phyloP scores from a whole-genome alignment of 2,797 vertebrate genomes.

The Dicrostonyx torquatus region DNA sequence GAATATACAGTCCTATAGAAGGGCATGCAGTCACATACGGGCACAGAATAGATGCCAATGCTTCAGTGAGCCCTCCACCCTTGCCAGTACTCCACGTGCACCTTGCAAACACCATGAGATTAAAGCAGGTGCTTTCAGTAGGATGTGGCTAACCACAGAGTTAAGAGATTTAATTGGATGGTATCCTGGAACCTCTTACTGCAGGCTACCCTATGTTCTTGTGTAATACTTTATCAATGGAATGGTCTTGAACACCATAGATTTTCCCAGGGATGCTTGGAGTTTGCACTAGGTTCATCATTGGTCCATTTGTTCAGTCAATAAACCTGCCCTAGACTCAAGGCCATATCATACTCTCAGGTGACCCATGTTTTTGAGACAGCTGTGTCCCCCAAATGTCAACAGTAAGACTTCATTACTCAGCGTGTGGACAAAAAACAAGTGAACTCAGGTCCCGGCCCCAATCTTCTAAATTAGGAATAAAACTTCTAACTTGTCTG shows the following conservation, averaged over 20 bases:
- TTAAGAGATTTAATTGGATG: background rate
- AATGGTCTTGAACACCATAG: background rate
- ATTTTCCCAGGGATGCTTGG: background rate
- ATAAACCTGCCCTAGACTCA: background rate
- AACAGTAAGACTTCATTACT: background rate
- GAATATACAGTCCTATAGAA: background rate
- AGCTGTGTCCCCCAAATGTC: background rate
- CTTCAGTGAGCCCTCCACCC: background rate
- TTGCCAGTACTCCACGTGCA: background rate
- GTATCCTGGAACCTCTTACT: background rate
- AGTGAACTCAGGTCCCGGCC: background rate
- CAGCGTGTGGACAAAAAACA: background rate
- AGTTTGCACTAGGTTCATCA: background rate
- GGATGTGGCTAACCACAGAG: background rate
- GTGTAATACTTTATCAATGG: background rate
- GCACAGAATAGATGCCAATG: background rate
- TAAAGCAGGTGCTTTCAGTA: background rate
- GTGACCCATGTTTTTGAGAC: background rate
- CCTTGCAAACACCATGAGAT: too few species aligned
- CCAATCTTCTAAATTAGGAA: background rate
- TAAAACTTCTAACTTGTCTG: background rate
- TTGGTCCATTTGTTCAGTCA: background rate
- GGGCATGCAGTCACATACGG: background rate
- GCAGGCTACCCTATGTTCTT: rapidly evolving
- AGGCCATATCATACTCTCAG: background rate